These are phyloP conservation scores for Pollenia amentaria DNA, from an alignment of 2,888 invertebrate genomes.

Conservation along the genomic window DNA sequence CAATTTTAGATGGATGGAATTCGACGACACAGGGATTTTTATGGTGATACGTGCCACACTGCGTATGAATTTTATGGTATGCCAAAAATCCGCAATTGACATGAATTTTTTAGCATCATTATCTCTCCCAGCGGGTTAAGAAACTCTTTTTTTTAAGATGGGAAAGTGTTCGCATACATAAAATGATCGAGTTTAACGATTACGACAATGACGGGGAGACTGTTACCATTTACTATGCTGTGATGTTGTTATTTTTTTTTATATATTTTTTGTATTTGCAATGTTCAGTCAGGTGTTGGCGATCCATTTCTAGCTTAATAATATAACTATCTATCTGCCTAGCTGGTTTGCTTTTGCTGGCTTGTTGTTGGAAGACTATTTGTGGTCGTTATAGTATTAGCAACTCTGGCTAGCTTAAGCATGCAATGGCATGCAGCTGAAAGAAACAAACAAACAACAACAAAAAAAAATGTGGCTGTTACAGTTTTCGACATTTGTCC, in stretches of 20 bases:
- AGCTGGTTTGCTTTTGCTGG: constrained; percentile 68
- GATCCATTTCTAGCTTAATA: constrained; percentile 71
- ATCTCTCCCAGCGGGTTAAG: constrained; percentile 43
- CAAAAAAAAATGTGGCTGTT: constrained; percentile 81
- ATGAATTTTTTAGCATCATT: no score
- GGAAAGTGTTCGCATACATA: constrained; percentile 74
- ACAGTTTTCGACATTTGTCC: constrained; percentile 84
- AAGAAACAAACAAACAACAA: constrained; percentile 36
- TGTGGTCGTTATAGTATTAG: constrained; percentile 60
- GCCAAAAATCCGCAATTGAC: no score
- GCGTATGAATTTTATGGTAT: no score
- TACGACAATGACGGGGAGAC: constrained; percentile 73
- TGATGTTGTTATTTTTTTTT: constrained; percentile 44
- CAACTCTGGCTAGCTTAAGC: constrained; percentile 66
- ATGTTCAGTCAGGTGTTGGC: constrained; percentile 73
- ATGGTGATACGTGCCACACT: no score
- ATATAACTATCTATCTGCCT: constrained; percentile 69
- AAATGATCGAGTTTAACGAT: constrained; percentile 73
- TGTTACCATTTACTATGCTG: constrained; percentile 62
- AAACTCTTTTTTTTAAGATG: constrained; percentile 58
- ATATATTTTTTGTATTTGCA: constrained; percentile 40
- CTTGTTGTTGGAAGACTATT: constrained; percentile 58
- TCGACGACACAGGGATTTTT: no score
- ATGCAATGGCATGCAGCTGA: constrained; percentile 73
- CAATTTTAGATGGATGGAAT: no score